Evolutionary conservation across 1,140 invertebrate genomes (phyloP), one percentile per base, ranked within the genome.

Genomic region (Maniola jurtina): DNA sequence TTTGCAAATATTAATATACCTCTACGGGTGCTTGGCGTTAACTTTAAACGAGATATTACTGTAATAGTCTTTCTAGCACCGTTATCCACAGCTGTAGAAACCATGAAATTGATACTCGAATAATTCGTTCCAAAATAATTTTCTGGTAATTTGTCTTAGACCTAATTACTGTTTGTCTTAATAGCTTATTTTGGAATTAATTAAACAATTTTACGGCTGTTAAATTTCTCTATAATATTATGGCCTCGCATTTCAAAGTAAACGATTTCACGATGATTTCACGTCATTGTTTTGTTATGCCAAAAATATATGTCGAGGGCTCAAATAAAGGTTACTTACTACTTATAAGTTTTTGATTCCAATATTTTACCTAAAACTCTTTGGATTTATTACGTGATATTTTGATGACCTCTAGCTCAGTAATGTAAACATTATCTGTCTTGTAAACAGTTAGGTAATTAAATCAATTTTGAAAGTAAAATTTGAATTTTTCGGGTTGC

Each of bases 301-400:
- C 77, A 64, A 79, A 87, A 90, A 88, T 88, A 90, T 89, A 79
- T 90, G 88, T 90, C 88, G 86, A 89, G 88, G 88, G 86, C 88
- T 88, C 58, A 45, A 70, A 54, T 64, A 85, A 81, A 90, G 86
- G 83, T 86, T 87, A 83, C 59, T n/a, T n/a, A n/a, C n/a, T n/a
- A n/a, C n/a, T n/a, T 64, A 67, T 47, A 67, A 64, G 47, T 66
- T 65, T 58, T 73, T 47, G 58, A 13, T 33, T 36, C 15, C 6
- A 45, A 11, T 55, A 45, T 40, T 67, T 61, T 16, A 66, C 64
- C 64, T 60, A 61, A 54, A 66, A 45, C 50, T 60, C 0, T 57
- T 57, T 15, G 2, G 7, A 34, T 9, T 40, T 11, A 38, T 15
- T 57, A 57, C 35, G 55, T 14, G 35, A 57, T 38, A 40, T 40